These are phyloP conservation scores for Watsonalla binaria DNA, from an alignment of 2,888 invertebrate species.

Conservation along the genomic window DNA sequence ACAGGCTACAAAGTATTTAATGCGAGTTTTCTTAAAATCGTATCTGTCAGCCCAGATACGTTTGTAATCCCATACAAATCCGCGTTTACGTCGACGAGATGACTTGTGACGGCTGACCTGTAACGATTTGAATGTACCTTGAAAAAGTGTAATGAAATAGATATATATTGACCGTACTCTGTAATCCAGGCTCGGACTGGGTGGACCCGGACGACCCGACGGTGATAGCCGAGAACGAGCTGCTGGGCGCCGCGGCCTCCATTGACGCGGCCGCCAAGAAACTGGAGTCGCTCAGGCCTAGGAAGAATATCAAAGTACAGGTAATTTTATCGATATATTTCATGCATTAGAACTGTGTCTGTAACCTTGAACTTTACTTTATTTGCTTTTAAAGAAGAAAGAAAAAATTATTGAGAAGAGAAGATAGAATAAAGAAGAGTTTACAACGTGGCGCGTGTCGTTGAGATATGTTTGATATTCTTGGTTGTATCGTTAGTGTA, in stretches of 20 bases:
- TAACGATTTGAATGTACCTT: no score
- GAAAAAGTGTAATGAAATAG: not conserved
- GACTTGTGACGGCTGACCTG: no score
- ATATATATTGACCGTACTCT: not conserved
- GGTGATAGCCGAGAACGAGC: constrained; percentile 97
- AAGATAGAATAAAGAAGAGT: constrained; percentile 12
- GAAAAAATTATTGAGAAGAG: constrained; percentile 10
- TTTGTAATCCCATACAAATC: no score
- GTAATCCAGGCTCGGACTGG: constrained; percentile 88
- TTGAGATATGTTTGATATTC: constrained; percentile 99
- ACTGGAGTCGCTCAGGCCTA: constrained; percentile 92
- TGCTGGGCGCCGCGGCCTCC: constrained; percentile 97
- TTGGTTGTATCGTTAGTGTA: constrained; percentile 92
- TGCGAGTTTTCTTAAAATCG: no score
- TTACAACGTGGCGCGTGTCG: constrained; percentile 50
- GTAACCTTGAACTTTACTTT: no score
- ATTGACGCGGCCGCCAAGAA: constrained; percentile 99
- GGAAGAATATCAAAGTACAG: constrained; percentile 87
- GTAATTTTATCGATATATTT: constrained; percentile 19
- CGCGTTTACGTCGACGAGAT: no score
- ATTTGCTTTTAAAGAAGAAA: constrained; percentile 10
- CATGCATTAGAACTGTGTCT: no score
- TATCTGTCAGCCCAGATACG: no score
- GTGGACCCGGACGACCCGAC: constrained; percentile 98
- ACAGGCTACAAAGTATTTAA: no score